Evolutionary conservation across 2,888 invertebrate species (phyloP), one percentile per base, ranked within the genome.

Genomic region (Aphidoletes aphidimyza): DNA sequence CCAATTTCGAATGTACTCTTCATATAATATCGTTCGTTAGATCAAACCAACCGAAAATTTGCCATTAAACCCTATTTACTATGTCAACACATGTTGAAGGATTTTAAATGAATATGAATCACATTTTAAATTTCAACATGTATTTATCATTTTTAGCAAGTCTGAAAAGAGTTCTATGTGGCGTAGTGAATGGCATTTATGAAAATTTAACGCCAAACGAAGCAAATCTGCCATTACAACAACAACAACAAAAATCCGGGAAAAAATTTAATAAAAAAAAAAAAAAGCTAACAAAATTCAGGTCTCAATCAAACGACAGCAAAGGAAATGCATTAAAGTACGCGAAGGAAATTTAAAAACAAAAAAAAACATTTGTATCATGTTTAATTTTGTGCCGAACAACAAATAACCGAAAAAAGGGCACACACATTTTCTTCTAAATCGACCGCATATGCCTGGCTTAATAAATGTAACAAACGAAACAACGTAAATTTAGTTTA

Each of bases 131-230:
- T 47, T 47, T 47, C 2, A 3, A 17, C 19, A 47, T 17, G 19
- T 17, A 19, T 47, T 47, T 19, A 47, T 69, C 6, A 30, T 69
- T 69, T 69, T 69, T 30, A 69, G 69, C 69, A 34, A 69, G 69
- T 69, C 69, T 69, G 69, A 69, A 22, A 69, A 69, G 11, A 69
- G 69, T 69, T 69, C 69, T 69, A 30, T 69, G 69, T 69, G 69
- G 69, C 69, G 34, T 69, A 30, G 3, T 54, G 3, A 30, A 69
- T 69, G 30, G 30, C 26, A 69, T 69, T 69, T n/a, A 9, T 30
- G 34, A 69, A 30, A 17, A 30, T 17, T 5, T 30, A 69, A 30
- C 9, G 14, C 30, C 1, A 69, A 69, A 34, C 34, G 34, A 69
- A 30, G 5, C 1, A 69, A 26, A 34, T 30, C 69, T 54, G 54